Percentiles rank a stretch among this genome's conserved stretches.
Conservation (phyloP, 2,113 vertebrate species). For the Bos javanicus region DNA sequence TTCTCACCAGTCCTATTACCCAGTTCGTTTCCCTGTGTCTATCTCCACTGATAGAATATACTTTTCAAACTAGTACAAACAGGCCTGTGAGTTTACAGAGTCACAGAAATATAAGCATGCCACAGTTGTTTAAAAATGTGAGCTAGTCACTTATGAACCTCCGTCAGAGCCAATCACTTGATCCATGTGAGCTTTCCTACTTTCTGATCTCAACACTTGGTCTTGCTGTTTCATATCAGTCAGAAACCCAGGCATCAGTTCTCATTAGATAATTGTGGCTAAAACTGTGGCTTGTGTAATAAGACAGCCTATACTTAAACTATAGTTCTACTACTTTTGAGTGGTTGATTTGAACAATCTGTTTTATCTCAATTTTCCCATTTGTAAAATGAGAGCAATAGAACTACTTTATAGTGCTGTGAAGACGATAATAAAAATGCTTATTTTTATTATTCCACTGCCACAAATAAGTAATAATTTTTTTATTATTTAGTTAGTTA, state of each 20-base stretch:
- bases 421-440: not conserved
- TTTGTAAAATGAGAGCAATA: not conserved
- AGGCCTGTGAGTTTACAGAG: not conserved
- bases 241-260: not conserved
- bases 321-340: not conserved
- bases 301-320: not conserved
- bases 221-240: not conserved
- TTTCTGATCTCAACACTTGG: not conserved
- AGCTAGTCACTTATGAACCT: not conserved
- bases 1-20: not conserved
- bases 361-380: not conserved
- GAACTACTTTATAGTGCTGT: not conserved
- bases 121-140: not conserved
- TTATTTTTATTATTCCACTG: not conserved
- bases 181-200: not conserved
- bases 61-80: not conserved
- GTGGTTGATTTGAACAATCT: not conserved
- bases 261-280: not conserved
- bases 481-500: not conserved
- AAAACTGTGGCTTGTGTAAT: not conserved
- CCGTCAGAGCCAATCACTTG: not conserved
- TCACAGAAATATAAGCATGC: not conserved
- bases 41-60: not conserved
- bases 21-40: not conserved
- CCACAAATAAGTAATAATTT: not conserved